Evolutionary conservation across 2,113 vertebrate genomes (phyloP).

Genomic region (Tetraodon nigroviridis): DNA sequence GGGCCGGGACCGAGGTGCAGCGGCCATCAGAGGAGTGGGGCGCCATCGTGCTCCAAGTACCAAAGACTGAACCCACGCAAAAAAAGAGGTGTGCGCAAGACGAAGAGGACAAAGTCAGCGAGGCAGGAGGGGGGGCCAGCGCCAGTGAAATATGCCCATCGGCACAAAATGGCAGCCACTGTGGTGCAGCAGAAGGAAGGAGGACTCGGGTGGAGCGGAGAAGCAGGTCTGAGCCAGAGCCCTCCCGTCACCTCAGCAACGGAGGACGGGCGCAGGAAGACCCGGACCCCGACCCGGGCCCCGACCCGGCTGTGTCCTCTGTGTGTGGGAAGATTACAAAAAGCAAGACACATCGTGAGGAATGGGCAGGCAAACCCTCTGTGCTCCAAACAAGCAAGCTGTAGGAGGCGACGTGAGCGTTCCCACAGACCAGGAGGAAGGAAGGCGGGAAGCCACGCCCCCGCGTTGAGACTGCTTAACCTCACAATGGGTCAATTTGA

Average conservation of each 20-base stretch:
- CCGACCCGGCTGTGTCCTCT: conserved; percentile 3
- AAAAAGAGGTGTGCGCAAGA: conserved; percentile 21
- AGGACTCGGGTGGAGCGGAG: conserved; percentile 31
- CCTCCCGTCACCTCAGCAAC: not conserved
- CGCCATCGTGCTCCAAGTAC: conserved; percentile 37
- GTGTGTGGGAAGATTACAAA: conserved; percentile 11
- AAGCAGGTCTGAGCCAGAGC: conserved; percentile 19
- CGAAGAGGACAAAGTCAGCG: conserved; percentile 43
- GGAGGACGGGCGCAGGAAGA: not conserved
- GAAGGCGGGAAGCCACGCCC: too few relatives aligned
- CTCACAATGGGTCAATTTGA: not conserved
- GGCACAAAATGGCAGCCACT: conserved; percentile 67
- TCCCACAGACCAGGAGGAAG: too few relatives aligned
- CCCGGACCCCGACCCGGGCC: not conserved
- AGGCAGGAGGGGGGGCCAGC: conserved; percentile 26
- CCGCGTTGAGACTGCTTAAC: not conserved
- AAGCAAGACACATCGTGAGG: conserved; percentile 36
- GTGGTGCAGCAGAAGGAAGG: conserved; percentile 24
- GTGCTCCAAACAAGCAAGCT: conserved; percentile 79
- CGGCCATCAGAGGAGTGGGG: conserved; percentile 64
- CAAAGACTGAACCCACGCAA: conserved; percentile 11
- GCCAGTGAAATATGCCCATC: conserved; percentile 64
- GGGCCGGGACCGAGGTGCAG: conserved; percentile 45
- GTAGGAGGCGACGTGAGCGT: conserved; percentile 50
- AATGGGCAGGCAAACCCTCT: conserved; percentile 54